Conservation (phyloP, 2,113 vertebrate genomes). For the Thunnus thynnus region DNA sequence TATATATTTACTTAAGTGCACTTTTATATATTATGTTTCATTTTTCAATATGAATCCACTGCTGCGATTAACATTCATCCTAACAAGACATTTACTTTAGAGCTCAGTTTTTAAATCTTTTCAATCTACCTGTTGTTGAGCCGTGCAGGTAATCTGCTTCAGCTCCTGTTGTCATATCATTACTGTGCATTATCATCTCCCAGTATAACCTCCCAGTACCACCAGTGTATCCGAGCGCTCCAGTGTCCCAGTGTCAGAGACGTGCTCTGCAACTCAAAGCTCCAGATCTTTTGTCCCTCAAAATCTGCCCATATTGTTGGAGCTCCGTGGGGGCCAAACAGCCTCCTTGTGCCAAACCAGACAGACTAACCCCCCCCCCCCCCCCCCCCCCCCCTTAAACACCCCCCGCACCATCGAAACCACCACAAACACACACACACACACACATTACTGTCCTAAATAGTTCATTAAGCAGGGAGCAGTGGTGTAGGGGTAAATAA, state of each 20-base stretch:
- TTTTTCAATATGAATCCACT: no score
- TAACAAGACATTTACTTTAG: background rate
- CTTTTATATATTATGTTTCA: background rate
- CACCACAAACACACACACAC: conserved; percentile 20
- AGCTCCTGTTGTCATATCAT: background rate
- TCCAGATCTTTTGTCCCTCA: conserved; percentile 88
- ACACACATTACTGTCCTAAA: conserved; percentile 44
- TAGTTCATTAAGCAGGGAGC: conserved; percentile 75
- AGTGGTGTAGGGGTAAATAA: conserved; percentile 6
- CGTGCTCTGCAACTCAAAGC: conserved; percentile 92
- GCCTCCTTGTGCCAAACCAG: conserved; percentile 79
- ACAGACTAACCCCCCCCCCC: conserved; percentile 29
- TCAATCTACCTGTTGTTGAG: conserved; percentile 32
- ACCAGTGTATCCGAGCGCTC: conserved; percentile 24
- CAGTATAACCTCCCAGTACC: conserved; percentile 38
- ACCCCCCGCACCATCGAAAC: background rate
- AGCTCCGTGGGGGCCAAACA: conserved; percentile 85
- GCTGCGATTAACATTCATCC: background rate
- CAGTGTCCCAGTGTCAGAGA: conserved; percentile 74
- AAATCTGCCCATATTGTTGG: conserved; percentile 89
- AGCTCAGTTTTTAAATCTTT: background rate
- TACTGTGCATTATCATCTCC: conserved; percentile 6
- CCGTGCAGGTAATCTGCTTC: conserved; percentile 7
- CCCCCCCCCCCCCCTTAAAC: background rate
- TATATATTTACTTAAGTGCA: no score